phyloP scores from a whole-genome alignment of 2,797 vertebrate genomes.

The Euthynnus affinis region DNA sequence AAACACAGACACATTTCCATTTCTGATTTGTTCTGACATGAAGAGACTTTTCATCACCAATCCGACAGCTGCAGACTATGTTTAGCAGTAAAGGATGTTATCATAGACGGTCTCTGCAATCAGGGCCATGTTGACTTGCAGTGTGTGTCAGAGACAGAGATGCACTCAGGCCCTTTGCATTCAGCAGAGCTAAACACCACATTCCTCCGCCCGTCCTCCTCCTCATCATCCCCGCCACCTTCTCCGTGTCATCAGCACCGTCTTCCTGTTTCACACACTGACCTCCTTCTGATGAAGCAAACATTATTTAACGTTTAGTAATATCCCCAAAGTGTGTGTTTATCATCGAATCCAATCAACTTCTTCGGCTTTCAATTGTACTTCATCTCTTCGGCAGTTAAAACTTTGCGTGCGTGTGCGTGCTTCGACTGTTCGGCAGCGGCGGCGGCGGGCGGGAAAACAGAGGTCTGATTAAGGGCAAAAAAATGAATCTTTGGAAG shows the following conservation, averaged over 20 bases:
- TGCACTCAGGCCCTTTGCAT: conserved; percentile 3
- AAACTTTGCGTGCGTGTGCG: conserved; percentile 6
- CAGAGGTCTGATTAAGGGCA: conserved; percentile 60
- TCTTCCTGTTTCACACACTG: conserved; percentile 18
- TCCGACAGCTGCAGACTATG: not conserved
- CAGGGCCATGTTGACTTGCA: conserved; percentile 58
- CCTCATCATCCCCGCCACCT: conserved; percentile 42
- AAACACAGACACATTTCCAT: not conserved
- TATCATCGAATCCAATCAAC: conserved; percentile 56
- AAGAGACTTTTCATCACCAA: conserved; percentile 24
- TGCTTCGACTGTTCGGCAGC: not conserved
- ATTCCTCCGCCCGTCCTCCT: conserved; percentile 35
- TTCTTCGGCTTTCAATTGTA: conserved; percentile 20
- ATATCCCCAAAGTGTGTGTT: conserved; percentile 45
- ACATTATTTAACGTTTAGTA: conserved; percentile 43
- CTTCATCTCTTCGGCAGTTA: conserved; percentile 35
- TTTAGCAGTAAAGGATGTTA: conserved; percentile 46
- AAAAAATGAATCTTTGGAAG: conserved; percentile 11
- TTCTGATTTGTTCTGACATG: conserved; percentile 19
- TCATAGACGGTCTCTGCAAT: conserved; percentile 66
- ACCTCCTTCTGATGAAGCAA: conserved; percentile 53
- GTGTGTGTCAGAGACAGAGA: not conserved
- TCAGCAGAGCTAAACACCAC: conserved; percentile 36
- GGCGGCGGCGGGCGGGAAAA: not conserved
- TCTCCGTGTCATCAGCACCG: conserved; percentile 22